Conservation (phyloP, 1,140 invertebrate genomes). For the Drosophila novamexicana region DNA sequence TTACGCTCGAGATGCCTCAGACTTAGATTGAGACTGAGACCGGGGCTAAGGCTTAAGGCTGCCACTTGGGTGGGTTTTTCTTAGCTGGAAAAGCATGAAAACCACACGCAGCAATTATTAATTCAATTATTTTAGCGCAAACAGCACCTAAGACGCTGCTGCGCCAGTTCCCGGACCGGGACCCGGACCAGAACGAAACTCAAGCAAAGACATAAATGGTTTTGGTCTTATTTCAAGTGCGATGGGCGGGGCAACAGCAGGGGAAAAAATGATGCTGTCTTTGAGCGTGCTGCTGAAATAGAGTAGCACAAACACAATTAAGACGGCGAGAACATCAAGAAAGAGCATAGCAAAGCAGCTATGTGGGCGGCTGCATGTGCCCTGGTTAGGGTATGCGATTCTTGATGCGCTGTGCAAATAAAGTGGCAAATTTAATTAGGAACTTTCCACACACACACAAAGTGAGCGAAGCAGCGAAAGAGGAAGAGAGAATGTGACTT, state of each 20-base stretch:
- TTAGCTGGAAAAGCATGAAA: constrained; percentile 84
- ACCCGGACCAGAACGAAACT: constrained; percentile 26
- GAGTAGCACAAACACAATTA: constrained; percentile 82
- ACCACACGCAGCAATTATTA: constrained; percentile 84
- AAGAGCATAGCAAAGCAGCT: constrained; percentile 44
- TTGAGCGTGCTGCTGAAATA: constrained; percentile 64
- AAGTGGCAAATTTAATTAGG: constrained; percentile 81
- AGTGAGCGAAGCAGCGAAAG: not conserved
- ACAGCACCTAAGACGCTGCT: constrained; percentile 73
- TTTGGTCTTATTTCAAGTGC: constrained; percentile 54
- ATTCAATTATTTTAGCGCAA: constrained; percentile 84
- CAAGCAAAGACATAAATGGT: constrained; percentile 70
- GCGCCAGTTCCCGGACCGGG: constrained; percentile 9
- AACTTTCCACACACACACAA: constrained; percentile 12
- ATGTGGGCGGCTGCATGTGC: too few species aligned
- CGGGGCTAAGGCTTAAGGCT: constrained; percentile 25
- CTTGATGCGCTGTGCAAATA: constrained; percentile 59
- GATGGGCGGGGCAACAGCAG: not conserved
- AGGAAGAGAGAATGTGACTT: not conserved
- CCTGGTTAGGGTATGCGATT: constrained; percentile 21
- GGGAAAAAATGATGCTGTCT: constrained; percentile 42
- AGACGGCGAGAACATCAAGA: constrained; percentile 38
- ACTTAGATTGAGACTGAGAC: constrained; percentile 32
- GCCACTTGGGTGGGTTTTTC: constrained; percentile 47
- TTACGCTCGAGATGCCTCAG: constrained; percentile 19